These are phyloP conservation scores for Noctua pronuba DNA, from an alignment of 2,888 invertebrate genomes.

Conservation along the genomic window DNA sequence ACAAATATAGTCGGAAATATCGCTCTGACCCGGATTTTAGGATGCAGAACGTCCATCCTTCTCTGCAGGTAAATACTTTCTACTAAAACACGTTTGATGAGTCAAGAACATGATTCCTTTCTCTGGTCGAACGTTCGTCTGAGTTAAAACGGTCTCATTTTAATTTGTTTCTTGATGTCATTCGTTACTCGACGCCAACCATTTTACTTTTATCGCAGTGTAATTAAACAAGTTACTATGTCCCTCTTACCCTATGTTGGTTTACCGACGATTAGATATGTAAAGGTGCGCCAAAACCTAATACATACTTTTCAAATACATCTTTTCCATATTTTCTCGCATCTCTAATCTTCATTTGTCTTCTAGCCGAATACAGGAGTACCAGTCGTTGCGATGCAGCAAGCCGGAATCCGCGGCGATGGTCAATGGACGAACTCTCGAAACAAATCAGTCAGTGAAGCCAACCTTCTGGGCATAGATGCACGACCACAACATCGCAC, in stretches of 20 bases:
- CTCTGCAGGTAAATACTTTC: conserved; percentile 86
- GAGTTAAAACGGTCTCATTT: conserved; percentile 14
- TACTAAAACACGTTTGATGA: conserved; percentile 39
- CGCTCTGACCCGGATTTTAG: conserved; percentile 97
- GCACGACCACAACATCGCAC: conserved; percentile 84
- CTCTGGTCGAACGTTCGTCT: background rate
- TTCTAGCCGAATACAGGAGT: conserved; percentile 86
- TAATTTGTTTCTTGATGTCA: background rate
- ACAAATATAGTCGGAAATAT: conserved; percentile 93
- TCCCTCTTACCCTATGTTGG: background rate
- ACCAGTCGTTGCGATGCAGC: conserved; percentile 93
- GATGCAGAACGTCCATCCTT: conserved; percentile 91
- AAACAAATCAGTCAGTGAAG: conserved; percentile 95
- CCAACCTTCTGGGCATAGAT: conserved; percentile 94
- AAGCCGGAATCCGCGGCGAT: conserved; percentile 92
- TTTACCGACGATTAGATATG: background rate
- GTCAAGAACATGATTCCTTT: conserved; percentile 16
- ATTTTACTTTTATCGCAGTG: background rate
- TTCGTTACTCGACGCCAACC: background rate
- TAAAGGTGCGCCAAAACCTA: too few species aligned
- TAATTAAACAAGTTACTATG: background rate
- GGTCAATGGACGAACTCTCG: conserved; percentile 85
- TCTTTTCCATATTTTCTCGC: background rate
- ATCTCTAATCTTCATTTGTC: background rate
- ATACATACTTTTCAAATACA: background rate